phyloP scores from a whole-genome alignment of 2,797 vertebrate species.

The Melanogrammus aeglefinus region DNA sequence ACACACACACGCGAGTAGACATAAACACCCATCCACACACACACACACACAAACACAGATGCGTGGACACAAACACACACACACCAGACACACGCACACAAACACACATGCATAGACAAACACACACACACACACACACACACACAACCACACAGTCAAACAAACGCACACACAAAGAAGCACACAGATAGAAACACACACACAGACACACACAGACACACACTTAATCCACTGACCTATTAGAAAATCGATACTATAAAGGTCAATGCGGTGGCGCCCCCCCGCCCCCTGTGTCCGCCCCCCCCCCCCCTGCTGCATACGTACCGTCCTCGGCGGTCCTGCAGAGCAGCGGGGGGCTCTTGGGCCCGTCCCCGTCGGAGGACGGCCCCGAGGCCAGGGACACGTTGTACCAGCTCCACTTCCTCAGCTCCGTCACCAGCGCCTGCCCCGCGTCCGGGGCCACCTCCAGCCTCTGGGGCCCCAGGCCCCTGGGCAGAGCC shows the following conservation, averaged over 20 bases:
- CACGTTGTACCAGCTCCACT: conserved; percentile 91
- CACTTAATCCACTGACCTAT: conserved; percentile 25
- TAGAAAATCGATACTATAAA: conserved; percentile 42
- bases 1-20: too few species aligned
- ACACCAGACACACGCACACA: background rate
- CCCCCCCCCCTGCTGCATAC: conserved; percentile 16
- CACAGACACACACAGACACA: too few species aligned
- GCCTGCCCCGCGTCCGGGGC: conserved; percentile 77
- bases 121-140: conserved; percentile 18
- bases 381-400: conserved; percentile 70
- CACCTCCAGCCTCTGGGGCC: conserved; percentile 76
- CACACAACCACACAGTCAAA: background rate
- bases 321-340: conserved; percentile 94
- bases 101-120: too few species aligned
- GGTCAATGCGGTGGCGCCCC: conserved; percentile 18
- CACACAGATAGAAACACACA: background rate
- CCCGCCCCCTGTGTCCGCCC: background rate
- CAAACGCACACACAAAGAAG: too few species aligned
- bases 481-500: conserved; percentile 72
- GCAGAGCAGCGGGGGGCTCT: conserved; percentile 81
- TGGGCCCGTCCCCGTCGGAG: conserved; percentile 76
- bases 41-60: too few species aligned
- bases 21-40: too few species aligned
- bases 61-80: background rate
- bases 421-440: conserved; percentile 83